These are phyloP conservation scores for Pandemis corylana DNA, from an alignment of 2,888 invertebrate species.

Conservation along the genomic window DNA sequence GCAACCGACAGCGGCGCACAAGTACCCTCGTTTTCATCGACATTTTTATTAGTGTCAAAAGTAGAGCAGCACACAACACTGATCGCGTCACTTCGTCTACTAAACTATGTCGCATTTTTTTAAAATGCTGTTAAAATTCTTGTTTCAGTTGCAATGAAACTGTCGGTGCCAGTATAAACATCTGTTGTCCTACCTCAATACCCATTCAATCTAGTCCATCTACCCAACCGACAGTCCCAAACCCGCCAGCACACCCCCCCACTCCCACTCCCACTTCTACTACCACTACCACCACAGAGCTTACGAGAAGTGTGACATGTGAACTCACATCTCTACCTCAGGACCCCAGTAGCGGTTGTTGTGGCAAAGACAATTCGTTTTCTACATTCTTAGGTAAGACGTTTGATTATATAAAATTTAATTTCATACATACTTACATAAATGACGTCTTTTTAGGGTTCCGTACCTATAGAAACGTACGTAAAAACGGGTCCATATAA, in stretches of 20 bases:
- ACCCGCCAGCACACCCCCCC: not conserved
- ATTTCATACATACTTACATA: no score
- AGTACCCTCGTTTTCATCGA: no score
- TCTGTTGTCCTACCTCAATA: not conserved
- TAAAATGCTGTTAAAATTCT: not conserved
- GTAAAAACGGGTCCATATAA: no score
- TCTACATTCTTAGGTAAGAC: not conserved
- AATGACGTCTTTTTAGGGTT: no score
- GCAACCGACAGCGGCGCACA: no score
- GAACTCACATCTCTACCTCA: not conserved
- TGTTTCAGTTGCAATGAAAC: not conserved
- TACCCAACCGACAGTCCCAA: not conserved
- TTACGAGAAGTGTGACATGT: not conserved
- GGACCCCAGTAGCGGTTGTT: not conserved
- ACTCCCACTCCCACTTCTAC: not conserved
- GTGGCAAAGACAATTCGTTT: not conserved
- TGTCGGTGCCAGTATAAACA: not conserved
- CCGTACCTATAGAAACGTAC: no score
- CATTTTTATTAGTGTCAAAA: no score
- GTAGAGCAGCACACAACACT: no score
- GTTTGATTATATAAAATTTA: not conserved
- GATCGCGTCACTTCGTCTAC: no score
- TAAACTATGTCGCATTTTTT: not conserved
- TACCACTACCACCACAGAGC: not conserved
- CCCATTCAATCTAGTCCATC: not conserved